Percentiles rank a stretch among this genome's conserved stretches.
Conservation (phyloP, 2,888 invertebrate species). For the Phaonia tiefii region DNA sequence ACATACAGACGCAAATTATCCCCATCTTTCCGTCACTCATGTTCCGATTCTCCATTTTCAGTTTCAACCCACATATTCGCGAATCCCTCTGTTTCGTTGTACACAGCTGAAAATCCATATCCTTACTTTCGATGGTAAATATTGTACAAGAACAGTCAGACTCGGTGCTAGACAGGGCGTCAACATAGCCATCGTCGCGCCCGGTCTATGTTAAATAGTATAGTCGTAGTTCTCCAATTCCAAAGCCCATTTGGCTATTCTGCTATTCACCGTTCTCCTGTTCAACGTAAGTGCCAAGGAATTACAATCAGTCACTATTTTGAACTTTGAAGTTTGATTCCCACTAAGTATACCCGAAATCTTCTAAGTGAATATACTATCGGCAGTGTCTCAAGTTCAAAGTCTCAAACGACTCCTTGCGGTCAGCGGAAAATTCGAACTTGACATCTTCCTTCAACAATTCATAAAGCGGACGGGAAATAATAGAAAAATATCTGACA, state of each 20-base stretch:
- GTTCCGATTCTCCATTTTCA: background rate
- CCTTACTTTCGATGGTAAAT: slow-evolving; percentile 5
- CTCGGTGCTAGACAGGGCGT: background rate
- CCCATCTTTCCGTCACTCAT: slow-evolving; percentile 4
- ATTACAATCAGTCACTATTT: too few relatives aligned
- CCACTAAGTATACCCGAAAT: slow-evolving; percentile 15
- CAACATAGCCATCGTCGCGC: slow-evolving; percentile 38
- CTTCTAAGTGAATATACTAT: slow-evolving; percentile 9
- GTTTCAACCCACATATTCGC: background rate
- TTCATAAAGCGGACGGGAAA: slow-evolving; percentile 28
- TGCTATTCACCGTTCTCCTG: background rate
- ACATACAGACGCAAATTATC: slow-evolving; percentile 10
- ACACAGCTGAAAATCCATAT: background rate
- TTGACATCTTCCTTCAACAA: slow-evolving; percentile 17
- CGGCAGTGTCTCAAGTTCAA: slow-evolving; percentile 13
- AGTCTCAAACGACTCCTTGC: slow-evolving; percentile 29
- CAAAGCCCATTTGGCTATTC: slow-evolving; percentile 70
- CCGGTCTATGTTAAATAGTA: background rate
- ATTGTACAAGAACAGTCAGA: slow-evolving; percentile 34
- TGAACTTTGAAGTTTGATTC: background rate
- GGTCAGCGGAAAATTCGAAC: slow-evolving; percentile 6
- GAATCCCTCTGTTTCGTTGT: slow-evolving; percentile 17
- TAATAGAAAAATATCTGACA: slow-evolving; percentile 22
- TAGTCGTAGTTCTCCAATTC: too few relatives aligned
- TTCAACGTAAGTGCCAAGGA: too few relatives aligned